Conservation (phyloP, 2,888 invertebrate species). For the Lampropteryx suffumata region DNA sequence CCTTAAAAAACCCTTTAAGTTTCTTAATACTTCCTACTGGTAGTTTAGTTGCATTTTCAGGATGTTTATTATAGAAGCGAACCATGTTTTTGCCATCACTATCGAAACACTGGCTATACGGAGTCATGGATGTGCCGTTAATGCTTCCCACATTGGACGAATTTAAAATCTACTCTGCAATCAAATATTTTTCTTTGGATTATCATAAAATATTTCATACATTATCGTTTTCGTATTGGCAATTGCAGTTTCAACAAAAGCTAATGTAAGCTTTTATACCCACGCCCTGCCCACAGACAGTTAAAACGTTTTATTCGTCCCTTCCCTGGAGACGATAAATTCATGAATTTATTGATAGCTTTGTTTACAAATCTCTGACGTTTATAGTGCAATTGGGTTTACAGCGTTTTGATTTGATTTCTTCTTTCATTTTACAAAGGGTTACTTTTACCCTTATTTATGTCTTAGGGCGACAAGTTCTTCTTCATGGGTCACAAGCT, state of each 20-base stretch:
- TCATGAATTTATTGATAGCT: conserved; percentile 45
- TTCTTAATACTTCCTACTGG: too few species aligned
- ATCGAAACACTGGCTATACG: not conserved
- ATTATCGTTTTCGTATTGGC: conserved; percentile 23
- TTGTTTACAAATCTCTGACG: conserved; percentile 39
- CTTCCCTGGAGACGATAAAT: conserved; percentile 43
- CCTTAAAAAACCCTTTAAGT: too few species aligned
- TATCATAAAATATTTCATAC: conserved; percentile 11
- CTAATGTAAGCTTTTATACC: conserved; percentile 40
- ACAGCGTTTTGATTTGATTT: not conserved
- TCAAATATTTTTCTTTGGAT: not conserved
- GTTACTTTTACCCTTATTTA: too few species aligned
- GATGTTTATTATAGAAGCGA: too few species aligned
- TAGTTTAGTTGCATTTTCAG: too few species aligned
- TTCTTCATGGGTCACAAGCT: too few species aligned
- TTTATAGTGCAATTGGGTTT: conserved; percentile 24
- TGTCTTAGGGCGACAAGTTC: too few species aligned
- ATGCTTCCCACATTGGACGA: not conserved
- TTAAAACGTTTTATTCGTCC: conserved; percentile 46
- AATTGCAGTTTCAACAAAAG: conserved; percentile 39
- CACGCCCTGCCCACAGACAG: conserved; percentile 40
- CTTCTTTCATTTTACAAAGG: not conserved
- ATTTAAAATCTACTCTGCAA: not conserved
- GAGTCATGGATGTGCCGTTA: not conserved
- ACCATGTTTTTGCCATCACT: not conserved